A percentile compares a stretch with the other conserved stretches of the same genome.
Conservation (phyloP, 2,797 vertebrate species). For the Poeciliopsis presidionis region DNA sequence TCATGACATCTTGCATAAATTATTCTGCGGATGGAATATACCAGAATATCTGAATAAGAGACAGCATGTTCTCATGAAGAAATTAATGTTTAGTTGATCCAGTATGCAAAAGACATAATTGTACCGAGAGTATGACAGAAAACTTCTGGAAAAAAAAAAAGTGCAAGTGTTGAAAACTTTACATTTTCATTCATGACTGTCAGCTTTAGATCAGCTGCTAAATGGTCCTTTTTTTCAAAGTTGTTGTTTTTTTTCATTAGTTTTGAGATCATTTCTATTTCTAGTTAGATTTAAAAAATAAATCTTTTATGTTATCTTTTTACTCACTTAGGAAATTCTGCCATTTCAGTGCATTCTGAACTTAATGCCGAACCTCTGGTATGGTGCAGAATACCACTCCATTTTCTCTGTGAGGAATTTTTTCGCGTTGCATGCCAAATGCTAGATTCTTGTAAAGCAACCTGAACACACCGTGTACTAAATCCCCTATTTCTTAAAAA, state of each 20-base stretch:
- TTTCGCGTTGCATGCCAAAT: not conserved
- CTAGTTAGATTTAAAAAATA: not conserved
- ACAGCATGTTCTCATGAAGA: not conserved
- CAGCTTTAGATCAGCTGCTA: not conserved
- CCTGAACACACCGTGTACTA: not conserved
- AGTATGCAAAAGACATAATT: not conserved
- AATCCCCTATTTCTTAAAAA: not conserved
- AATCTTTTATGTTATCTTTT: not conserved
- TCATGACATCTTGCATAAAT: slow-evolving; percentile 8
- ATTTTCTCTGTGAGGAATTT: not conserved
- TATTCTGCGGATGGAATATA: not conserved
- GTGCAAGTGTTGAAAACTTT: not conserved
- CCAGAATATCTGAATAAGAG: not conserved
- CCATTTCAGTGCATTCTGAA: not conserved
- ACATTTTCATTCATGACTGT: not conserved
- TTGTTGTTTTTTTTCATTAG: too few species aligned
- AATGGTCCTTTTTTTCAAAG: not conserved
- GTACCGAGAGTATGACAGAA: not conserved
- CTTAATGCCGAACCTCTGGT: not conserved
- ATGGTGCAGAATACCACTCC: not conserved
- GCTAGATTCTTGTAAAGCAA: not conserved
- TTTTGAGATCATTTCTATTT: not conserved
- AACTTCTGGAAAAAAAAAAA: not conserved
- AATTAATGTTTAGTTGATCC: not conserved
- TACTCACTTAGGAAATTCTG: not conserved